A percentile compares a stretch with the other conserved stretches of the same genome.
phyloP scores from a whole-genome alignment of 1,140 invertebrate genomes.

The Caenorhabditis brenneri region DNA sequence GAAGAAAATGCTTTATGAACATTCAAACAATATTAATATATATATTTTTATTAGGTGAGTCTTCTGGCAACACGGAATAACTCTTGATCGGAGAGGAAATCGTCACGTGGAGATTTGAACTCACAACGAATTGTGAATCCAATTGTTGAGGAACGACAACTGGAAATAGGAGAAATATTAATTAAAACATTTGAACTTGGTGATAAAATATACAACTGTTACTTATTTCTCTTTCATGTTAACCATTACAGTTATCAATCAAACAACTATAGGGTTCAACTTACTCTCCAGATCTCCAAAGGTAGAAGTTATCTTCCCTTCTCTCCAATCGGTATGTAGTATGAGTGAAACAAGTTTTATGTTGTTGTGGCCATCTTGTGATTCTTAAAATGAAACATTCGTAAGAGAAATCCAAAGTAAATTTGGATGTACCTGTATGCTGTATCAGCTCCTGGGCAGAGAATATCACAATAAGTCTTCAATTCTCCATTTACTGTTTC shows the following conservation, averaged over 20 bases:
- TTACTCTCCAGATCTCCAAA: conserved; percentile 64
- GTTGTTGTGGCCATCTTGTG: conserved; percentile 63
- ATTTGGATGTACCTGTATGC: conserved; percentile 62
- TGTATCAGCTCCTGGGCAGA: conserved; percentile 65
- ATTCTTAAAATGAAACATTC: conserved; percentile 51
- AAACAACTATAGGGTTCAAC: not conserved
- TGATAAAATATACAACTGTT: too few relatives aligned
- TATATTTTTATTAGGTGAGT: conserved; percentile 24
- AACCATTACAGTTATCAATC: too few relatives aligned
- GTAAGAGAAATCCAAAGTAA: not conserved
- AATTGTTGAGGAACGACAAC: conserved; percentile 63
- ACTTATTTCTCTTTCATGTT: too few relatives aligned
- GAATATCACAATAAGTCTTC: conserved; percentile 65
- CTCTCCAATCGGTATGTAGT: conserved; percentile 65
- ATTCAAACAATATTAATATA: conserved; percentile 13
- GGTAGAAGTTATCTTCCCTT: conserved; percentile 64
- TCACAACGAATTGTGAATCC: conserved; percentile 66
- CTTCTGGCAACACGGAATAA: conserved; percentile 55
- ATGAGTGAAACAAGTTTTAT: conserved; percentile 66
- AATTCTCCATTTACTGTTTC: conserved; percentile 64
- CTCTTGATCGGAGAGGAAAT: conserved; percentile 62
- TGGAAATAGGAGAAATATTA: not conserved
- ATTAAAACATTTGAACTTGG: too few relatives aligned
- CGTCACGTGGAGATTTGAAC: conserved; percentile 60
- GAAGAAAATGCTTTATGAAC: too few relatives aligned